Evolutionary conservation across 2,113 vertebrate genomes (phyloP), one percentile per base, ranked within the genome.

Genomic region (Sprattus sprattus): DNA sequence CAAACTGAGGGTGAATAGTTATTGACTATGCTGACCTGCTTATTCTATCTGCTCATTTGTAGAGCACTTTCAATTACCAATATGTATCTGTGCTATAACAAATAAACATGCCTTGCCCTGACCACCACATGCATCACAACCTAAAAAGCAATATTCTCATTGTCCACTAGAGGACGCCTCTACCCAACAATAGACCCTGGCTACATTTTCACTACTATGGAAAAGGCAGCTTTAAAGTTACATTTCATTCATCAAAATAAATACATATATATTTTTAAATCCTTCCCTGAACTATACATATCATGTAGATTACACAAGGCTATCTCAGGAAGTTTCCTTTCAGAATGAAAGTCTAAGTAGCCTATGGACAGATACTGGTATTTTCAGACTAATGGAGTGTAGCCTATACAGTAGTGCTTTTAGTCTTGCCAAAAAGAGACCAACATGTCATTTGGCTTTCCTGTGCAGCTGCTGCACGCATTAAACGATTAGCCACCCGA

Each of bases 391-490:
- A 78, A 78, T 78, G 28, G 71, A 78, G 28, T 78, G 71, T 39
- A n/a, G n/a, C n/a, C n/a, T n/a, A 11, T 32, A 39, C 71, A 32
- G 71, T 78, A 39, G 71, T 78, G 71, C 71, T 78, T 78, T 39
- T 78, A 39, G 71, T 32, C 71, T 39, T 32, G 32, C 9, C 71
- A 78, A 39, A 78, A 11, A 78, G 28, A 78, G 71, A 78, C 32
- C 71, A 32, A 92, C 92, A 91, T 94, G 93, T 92, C 92, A 92
- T 57, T 88, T 92, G 93, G 91, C 91, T 92, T 91, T 93, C 89
- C 92, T 93, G 92, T 93, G 93, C 93, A 94, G 94, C 93, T 93
- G 93, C 90, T 94, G 93, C 92, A 45, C 88, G 91, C 91, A 94
- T 95, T 94, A 94, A 92, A 93, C 92, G 91, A 91, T 90, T 91